phyloP scores from a whole-genome alignment of 2,113 vertebrate genomes.

The Arvicanthis niloticus region DNA sequence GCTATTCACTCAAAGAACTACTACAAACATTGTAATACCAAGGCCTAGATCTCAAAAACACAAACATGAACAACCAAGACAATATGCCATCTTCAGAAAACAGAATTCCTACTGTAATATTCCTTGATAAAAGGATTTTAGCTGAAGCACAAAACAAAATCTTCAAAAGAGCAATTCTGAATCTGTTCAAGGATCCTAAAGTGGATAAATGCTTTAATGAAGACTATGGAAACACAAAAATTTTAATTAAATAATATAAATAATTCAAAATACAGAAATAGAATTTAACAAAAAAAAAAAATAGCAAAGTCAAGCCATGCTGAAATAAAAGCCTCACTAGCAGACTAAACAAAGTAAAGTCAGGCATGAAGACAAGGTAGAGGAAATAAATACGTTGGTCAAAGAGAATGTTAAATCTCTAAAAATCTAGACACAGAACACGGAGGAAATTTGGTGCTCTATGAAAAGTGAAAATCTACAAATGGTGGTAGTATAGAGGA shows the following conservation, averaged over 20 bases:
- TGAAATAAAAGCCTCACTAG: not conserved
- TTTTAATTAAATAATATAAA: not conserved
- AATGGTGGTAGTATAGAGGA: not conserved
- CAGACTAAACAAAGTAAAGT: not conserved
- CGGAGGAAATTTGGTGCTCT: not conserved
- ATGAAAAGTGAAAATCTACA: not conserved
- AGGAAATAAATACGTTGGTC: not conserved
- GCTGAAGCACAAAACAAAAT: not conserved
- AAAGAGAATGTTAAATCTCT: not conserved
- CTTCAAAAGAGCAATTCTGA: not conserved
- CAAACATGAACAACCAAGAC: not conserved
- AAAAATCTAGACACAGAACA: not conserved
- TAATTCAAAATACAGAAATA: not conserved
- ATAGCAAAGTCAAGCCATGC: not conserved
- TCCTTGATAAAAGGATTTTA: not conserved
- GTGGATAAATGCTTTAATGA: not conserved
- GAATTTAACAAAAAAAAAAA: not conserved
- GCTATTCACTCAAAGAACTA: not conserved
- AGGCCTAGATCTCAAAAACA: not conserved
- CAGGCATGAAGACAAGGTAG: not conserved
- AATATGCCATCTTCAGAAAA: not conserved
- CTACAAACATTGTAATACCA: not conserved
- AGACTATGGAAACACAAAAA: not conserved
- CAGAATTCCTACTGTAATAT: not conserved
- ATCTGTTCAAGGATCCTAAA: not conserved